Base-by-base conservation (phyloP, 1,140 invertebrate species). In the Trypoxylus dichotomus region DNA sequence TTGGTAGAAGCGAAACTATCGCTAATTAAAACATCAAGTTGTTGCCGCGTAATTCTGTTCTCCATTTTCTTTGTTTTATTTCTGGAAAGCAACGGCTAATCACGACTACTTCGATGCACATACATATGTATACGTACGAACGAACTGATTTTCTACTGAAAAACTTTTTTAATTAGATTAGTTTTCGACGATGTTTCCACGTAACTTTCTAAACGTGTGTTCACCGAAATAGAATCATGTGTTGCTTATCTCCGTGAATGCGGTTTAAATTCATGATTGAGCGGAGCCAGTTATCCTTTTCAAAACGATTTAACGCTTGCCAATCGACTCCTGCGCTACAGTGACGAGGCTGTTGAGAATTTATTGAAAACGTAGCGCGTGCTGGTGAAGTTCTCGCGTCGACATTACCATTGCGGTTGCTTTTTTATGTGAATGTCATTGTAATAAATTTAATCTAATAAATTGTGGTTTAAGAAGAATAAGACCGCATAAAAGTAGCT, bases 111-210 rank as follows among this genome's bases (percentile, higher is more conserved):
- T 37, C 32, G 32, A 37, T 37, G 10, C 15, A n/a, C 47, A n/a
- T 54, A 54, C 1, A 19, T n/a, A n/a, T n/a, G 47, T n/a, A 54
- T n/a, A n/a, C 3, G n/a, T 19, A n/a, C 13, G 47, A 19, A 47
- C 13, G 43, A 13, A n/a, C 47, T 54, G 47, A 54, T 54, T 54
- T 54, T 54, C n/a, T 15, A 15, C 2, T n/a, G 15, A 54, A n/a
- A 54, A 54, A 54, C 47, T 54, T 54, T 43, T 54, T 54, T 54
- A 54, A 54, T 54, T 54, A 54, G 47, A 54, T 54, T 54, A 54
- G 47, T 54, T 54, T 54, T 54, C 15, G 6, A 15, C 15, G 13
- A 54, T 19, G 47, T n/a, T n/a, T n/a, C 5, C n/a, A 54, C n/a
- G 15, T 6, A 54, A 54, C 47, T 54, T 54, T 47, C n/a, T 13